Percentiles rank a stretch among this genome's conserved stretches.
phyloP scores from a whole-genome alignment of 2,797 vertebrate species.

The Premnoplex brunnescens region DNA sequence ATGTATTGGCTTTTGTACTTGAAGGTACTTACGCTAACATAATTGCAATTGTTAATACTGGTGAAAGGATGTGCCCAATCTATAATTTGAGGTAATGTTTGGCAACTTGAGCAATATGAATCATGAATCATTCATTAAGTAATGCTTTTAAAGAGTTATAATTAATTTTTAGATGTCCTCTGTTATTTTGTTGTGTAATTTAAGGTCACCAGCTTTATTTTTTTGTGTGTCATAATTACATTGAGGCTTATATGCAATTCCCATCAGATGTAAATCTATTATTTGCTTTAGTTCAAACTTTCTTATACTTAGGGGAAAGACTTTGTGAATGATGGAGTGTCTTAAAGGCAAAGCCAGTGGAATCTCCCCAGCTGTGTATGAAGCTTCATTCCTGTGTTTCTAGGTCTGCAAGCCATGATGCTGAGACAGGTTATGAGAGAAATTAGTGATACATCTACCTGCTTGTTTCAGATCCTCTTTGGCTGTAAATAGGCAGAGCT shows the following conservation, averaged over 20 bases:
- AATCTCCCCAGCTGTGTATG: neutral
- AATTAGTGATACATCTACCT: neutral
- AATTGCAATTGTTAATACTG: neutral
- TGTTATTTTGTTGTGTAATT: neutral
- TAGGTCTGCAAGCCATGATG: neutral
- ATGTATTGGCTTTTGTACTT: neutral
- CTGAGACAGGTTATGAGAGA: neutral
- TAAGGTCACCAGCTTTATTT: neutral
- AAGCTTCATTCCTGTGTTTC: neutral
- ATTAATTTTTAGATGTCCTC: constrained; percentile 6
- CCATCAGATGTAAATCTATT: neutral
- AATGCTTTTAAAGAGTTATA: constrained; percentile 31
- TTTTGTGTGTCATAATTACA: neutral
- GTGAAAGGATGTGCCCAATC: neutral
- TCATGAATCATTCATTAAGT: constrained; percentile 32
- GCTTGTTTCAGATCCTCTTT: neutral
- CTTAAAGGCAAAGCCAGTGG: neutral
- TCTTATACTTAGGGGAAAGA: neutral
- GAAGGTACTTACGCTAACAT: neutral
- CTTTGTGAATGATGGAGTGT: neutral
- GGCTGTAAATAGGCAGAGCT: neutral
- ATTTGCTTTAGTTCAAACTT: neutral
- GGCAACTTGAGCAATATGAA: neutral
- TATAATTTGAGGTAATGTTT: constrained; percentile 27
- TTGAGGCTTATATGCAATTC: neutral